Evolutionary conservation across 2,113 vertebrate genomes (phyloP).

Genomic region (Apeltes quadracus): DNA sequence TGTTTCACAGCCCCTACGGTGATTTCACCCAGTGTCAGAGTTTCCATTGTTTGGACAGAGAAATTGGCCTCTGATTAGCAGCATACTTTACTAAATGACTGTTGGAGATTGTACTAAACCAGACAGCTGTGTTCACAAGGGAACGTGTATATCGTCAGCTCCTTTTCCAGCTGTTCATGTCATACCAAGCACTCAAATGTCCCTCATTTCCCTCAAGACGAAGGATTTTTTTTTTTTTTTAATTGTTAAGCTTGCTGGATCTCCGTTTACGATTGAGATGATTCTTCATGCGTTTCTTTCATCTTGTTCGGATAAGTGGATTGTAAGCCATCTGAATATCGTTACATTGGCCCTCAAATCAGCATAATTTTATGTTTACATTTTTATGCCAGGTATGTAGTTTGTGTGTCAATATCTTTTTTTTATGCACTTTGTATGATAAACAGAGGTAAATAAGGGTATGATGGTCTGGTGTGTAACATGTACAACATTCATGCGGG

Average conservation of each 20-base stretch:
- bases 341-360: too few species aligned
- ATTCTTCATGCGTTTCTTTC: slow-evolving; percentile 4
- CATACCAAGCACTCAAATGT: slow-evolving; percentile 35
- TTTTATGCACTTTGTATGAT: not conserved
- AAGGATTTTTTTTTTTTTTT: slow-evolving; percentile 31
- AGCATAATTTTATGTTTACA: not conserved
- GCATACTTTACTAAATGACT: slow-evolving; percentile 20
- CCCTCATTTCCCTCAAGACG: slow-evolving; percentile 45
- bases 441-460: not conserved
- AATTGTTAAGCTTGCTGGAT: not conserved
- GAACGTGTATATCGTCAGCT: slow-evolving; percentile 33
- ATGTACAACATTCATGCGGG: not conserved
- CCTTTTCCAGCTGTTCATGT: slow-evolving; percentile 37
- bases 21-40: slow-evolving; percentile 25
- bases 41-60: slow-evolving; percentile 14
- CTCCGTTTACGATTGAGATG: slow-evolving; percentile 5
- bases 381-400: not conserved
- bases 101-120: slow-evolving; percentile 28
- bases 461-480: not conserved
- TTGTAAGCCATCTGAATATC: not conserved
- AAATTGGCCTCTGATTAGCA: slow-evolving; percentile 35
- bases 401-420: not conserved
- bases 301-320: not conserved
- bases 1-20: slow-evolving; percentile 6
- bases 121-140: slow-evolving; percentile 65